Percentiles rank a stretch among this genome's conserved stretches.
Conservation (phyloP, 1,140 invertebrate species). For the Ooceraea biroi region DNA sequence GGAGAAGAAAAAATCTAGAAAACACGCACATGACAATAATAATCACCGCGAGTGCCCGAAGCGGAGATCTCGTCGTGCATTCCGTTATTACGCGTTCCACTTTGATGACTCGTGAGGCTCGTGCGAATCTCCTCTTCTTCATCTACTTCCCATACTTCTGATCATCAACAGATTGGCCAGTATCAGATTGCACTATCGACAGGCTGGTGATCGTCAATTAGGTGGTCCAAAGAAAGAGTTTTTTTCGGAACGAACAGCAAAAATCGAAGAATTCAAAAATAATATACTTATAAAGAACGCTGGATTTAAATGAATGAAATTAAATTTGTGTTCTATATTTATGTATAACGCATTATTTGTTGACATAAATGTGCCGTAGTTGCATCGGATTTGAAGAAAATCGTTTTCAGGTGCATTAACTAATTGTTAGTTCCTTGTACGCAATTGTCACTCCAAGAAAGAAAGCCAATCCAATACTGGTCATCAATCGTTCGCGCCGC, state of each 20-base stretch:
- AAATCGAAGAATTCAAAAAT: slow-evolving; percentile 4
- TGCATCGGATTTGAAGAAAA: neutral
- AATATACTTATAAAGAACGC: neutral
- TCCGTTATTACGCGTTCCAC: slow-evolving; percentile 75
- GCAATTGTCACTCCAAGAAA: slow-evolving; percentile 7
- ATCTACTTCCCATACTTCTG: neutral
- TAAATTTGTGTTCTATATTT: neutral
- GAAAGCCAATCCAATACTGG: slow-evolving; percentile 37
- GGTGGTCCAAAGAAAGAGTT: neutral
- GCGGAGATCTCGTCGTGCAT: slow-evolving; percentile 64
- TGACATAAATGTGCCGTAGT: no score
- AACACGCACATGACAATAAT: slow-evolving; percentile 52
- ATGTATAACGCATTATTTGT: no score
- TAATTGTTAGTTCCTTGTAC: neutral
- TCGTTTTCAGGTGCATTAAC: neutral
- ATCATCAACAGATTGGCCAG: slow-evolving; percentile 2
- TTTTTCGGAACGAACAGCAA: neutral
- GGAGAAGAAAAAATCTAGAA: slow-evolving; percentile 47
- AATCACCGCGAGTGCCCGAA: slow-evolving; percentile 46
- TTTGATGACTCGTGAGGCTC: slow-evolving; percentile 57
- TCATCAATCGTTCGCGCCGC: slow-evolving; percentile 57
- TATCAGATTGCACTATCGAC: neutral
- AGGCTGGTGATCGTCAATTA: neutral
- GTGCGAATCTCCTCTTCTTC: slow-evolving; percentile 52
- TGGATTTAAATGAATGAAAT: neutral